These are phyloP conservation scores for Apocrypta bakeri DNA, from an alignment of 1,140 invertebrate species.

Conservation along the genomic window DNA sequence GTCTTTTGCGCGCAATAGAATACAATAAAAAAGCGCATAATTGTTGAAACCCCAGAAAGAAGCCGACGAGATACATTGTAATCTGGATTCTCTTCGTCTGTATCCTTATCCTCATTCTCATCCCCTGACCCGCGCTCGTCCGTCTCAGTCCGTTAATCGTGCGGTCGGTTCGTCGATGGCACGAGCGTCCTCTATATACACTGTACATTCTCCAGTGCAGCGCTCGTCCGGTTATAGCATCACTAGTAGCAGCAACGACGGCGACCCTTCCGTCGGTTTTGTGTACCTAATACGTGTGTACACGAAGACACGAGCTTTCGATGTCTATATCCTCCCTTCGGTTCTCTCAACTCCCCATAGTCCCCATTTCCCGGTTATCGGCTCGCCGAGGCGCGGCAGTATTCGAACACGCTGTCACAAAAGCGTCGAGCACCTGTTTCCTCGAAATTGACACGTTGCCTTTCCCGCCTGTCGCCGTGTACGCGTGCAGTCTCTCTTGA, in stretches of 20 bases:
- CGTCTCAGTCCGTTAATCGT: constrained; percentile 19
- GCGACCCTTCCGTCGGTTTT: constrained; percentile 51
- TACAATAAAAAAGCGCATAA: too few species aligned
- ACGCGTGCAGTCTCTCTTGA: neutral
- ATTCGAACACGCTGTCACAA: constrained; percentile 70
- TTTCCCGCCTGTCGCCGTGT: constrained; percentile 39
- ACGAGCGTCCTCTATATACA: constrained; percentile 22
- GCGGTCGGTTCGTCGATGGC: neutral
- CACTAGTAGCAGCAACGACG: neutral
- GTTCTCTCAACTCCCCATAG: neutral
- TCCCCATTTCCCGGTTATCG: constrained; percentile 43
- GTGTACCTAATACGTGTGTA: constrained; percentile 43
- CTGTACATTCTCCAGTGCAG: neutral
- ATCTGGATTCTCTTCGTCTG: neutral
- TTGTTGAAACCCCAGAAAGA: neutral
- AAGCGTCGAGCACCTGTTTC: constrained; percentile 69
- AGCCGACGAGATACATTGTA: neutral
- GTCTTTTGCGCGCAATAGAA: too few species aligned
- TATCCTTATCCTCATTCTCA: too few species aligned
- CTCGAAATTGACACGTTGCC: constrained; percentile 65
- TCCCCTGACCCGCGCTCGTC: neutral
- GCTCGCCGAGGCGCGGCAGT: constrained; percentile 39
- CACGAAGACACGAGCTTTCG: constrained; percentile 42
- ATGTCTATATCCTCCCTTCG: constrained; percentile 16
- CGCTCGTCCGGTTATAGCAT: constrained; percentile 38